Evolutionary conservation across 2,797 vertebrate genomes (phyloP).

Genomic region (Diplodus sargus): DNA sequence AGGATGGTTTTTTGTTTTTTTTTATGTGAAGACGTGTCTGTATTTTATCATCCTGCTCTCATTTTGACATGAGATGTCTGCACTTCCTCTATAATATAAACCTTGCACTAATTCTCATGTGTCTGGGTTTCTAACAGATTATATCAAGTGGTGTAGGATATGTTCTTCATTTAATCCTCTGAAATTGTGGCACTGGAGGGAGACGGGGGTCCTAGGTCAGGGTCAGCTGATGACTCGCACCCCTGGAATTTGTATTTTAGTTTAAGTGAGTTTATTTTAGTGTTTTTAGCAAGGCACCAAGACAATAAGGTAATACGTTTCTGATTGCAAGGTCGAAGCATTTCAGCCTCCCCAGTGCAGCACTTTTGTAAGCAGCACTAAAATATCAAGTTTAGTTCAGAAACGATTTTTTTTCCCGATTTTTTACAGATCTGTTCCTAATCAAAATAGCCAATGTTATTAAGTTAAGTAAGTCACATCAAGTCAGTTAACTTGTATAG

Average conservation of each 20-base stretch:
- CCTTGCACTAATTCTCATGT: conserved; percentile 27
- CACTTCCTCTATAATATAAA: conserved; percentile 71
- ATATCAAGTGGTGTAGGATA: neutral
- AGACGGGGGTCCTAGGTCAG: neutral
- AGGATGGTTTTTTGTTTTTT: neutral
- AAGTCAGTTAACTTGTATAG: too few species aligned
- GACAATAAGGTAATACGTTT: neutral
- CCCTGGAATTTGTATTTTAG: neutral
- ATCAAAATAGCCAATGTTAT: too few species aligned
- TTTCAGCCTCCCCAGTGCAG: too few species aligned
- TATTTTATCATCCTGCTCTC: conserved; percentile 59
- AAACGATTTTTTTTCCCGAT: too few species aligned
- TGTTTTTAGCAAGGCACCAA: neutral
- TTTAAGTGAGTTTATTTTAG: neutral
- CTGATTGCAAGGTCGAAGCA: neutral
- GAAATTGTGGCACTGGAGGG: neutral
- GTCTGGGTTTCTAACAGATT: neutral
- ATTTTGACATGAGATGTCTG: conserved; percentile 62
- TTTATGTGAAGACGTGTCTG: conserved; percentile 57
- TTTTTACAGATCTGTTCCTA: too few species aligned
- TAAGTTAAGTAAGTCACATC: too few species aligned
- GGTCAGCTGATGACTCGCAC: neutral
- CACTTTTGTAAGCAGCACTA: too few species aligned
- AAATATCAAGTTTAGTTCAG: too few species aligned
- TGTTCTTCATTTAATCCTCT: neutral